phyloP scores from a whole-genome alignment of 2,888 invertebrate species.

The Xanthia icteritia region DNA sequence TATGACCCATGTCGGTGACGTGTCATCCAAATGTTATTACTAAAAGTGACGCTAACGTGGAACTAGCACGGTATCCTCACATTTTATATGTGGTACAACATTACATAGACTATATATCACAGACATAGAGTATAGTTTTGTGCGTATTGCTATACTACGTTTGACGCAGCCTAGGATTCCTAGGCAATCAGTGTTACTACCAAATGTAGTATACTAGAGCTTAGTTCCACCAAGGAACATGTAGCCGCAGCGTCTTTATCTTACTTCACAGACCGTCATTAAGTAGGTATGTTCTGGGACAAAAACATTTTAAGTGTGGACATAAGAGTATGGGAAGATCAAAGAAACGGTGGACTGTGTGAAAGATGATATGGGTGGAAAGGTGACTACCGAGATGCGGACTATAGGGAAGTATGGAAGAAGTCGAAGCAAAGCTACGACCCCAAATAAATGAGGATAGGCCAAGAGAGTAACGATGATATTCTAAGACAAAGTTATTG shows the following conservation, averaged over 20 bases:
- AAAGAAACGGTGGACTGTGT: neutral
- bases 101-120: neutral
- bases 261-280: neutral
- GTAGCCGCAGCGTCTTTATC: neutral
- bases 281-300: neutral
- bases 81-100: slow-evolving; percentile 46
- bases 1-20: slow-evolving; percentile 76
- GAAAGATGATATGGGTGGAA: neutral
- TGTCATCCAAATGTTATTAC: slow-evolving; percentile 74
- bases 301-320: neutral
- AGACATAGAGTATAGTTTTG: slow-evolving; percentile 7
- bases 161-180: neutral
- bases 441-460: neutral
- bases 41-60: slow-evolving; percentile 56
- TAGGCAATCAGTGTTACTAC: neutral
- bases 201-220: too few relatives aligned
- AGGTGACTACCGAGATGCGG: neutral
- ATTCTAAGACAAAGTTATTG: neutral
- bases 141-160: neutral
- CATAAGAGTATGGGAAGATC: neutral
- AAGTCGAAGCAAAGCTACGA: neutral
- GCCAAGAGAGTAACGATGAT: too few relatives aligned
- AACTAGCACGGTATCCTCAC: slow-evolving; percentile 43
- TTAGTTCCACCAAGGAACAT: neutral
- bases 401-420: neutral